A percentile compares a stretch with the other conserved stretches of the same genome.
Conservation (phyloP, 2,888 invertebrate genomes). For the Mythimna impura region DNA sequence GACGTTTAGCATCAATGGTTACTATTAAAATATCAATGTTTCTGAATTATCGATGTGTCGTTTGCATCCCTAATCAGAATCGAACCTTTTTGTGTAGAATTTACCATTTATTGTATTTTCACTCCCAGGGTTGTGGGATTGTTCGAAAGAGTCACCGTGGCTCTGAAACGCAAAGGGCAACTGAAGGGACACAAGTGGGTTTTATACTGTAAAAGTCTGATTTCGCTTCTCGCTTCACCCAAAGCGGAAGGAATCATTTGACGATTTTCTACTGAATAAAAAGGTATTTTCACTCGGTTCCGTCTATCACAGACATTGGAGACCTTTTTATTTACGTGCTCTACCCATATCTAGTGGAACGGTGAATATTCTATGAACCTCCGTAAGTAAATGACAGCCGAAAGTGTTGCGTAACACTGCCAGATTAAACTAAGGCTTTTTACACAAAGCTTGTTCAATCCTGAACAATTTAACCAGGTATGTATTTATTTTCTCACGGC, state of each 20-base stretch:
- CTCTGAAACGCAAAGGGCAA: too few species aligned
- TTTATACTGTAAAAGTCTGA: too few species aligned
- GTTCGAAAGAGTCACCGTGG: not conserved
- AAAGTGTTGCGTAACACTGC: slow-evolving; percentile 40
- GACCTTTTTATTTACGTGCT: slow-evolving; percentile 38
- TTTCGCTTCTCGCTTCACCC: too few species aligned
- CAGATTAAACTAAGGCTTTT: slow-evolving; percentile 30
- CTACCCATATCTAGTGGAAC: slow-evolving; percentile 19
- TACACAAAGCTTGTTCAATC: slow-evolving; percentile 17
- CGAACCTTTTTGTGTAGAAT: slow-evolving; percentile 1
- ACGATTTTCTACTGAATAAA: too few species aligned
- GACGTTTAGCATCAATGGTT: too few species aligned
- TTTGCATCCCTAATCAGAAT: too few species aligned
- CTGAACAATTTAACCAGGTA: slow-evolving; percentile 11
- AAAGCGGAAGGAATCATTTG: too few species aligned
- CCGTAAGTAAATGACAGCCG: slow-evolving; percentile 35
- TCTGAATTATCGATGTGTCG: too few species aligned
- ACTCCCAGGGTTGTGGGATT: too few species aligned
- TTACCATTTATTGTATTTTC: not conserved
- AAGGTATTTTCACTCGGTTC: slow-evolving; percentile 3
- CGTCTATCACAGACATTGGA: slow-evolving; percentile 27
- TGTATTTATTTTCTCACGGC: slow-evolving; percentile 40
- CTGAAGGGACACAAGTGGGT: too few species aligned
- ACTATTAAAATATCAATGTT: too few species aligned
- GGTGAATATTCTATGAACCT: slow-evolving; percentile 50